These are phyloP conservation scores for Ciconia maguari DNA, from an alignment of 2,113 vertebrate species.

Conservation along the genomic window DNA sequence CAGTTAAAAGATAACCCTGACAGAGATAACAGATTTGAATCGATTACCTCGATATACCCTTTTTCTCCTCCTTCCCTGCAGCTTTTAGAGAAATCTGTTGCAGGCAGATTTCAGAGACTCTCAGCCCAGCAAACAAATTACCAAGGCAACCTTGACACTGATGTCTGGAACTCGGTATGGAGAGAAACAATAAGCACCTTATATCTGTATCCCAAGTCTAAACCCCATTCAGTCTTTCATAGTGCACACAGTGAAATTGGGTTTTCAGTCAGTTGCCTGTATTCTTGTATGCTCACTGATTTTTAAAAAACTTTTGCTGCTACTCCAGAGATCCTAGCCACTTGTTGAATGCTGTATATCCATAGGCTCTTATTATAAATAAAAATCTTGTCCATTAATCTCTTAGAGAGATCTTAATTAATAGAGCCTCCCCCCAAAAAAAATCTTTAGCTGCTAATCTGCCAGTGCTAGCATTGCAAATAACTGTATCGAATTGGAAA, in stretches of 20 bases:
- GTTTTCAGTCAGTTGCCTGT: background rate
- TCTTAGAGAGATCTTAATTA: background rate
- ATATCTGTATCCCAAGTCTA: background rate
- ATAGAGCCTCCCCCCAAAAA: background rate
- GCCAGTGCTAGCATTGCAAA: background rate
- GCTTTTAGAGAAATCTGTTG: background rate
- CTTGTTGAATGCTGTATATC: background rate
- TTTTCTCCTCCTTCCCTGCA: background rate
- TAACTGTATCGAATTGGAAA: background rate
- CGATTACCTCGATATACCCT: background rate
- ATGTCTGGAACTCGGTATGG: background rate
- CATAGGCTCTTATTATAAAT: background rate
- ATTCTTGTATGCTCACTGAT: background rate
- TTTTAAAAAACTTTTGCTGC: background rate
- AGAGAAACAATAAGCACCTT: background rate
- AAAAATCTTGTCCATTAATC: background rate
- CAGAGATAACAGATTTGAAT: background rate
- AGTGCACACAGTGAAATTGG: background rate
- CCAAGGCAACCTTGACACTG: conserved; percentile 14
- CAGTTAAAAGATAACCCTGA: background rate
- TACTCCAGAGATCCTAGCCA: background rate
- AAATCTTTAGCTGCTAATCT: background rate
- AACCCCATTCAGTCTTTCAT: background rate
- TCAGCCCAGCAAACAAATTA: background rate
- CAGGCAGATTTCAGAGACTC: background rate